Evolutionary conservation across 2,113 vertebrate genomes (phyloP).

Genomic region (Aptenodytes forsteri): DNA sequence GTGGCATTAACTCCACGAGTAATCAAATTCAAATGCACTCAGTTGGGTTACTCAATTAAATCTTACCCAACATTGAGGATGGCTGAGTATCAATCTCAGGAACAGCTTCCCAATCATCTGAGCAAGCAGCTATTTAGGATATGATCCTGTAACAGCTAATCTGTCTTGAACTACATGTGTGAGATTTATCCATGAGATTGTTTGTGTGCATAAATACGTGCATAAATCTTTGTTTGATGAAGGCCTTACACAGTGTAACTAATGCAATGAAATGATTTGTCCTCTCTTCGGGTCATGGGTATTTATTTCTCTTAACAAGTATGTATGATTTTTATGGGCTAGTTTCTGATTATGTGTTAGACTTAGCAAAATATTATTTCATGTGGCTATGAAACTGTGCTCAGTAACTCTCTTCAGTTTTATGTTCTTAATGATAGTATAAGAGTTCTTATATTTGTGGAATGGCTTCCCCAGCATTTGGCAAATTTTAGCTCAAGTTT

Average conservation of each 20-base stretch:
- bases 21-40: slow-evolving; percentile 7
- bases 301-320: not conserved
- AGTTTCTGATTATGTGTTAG: not conserved
- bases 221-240: not conserved
- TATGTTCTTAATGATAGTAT: not conserved
- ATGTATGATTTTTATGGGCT: not conserved
- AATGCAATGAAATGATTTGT: not conserved
- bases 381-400: not conserved
- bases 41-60: slow-evolving; percentile 36
- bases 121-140: not conserved
- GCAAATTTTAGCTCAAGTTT: not conserved
- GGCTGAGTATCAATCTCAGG: not conserved
- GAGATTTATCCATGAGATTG: not conserved
- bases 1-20: slow-evolving; percentile 15
- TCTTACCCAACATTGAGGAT: not conserved
- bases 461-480: not conserved
- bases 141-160: not conserved
- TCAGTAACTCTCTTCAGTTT: not conserved
- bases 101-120: slow-evolving; percentile 17
- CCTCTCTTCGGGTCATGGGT: not conserved
- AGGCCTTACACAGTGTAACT: not conserved
- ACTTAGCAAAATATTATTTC: slow-evolving; percentile 38
- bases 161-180: not conserved
- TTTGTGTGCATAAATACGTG: not conserved
- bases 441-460: not conserved